Conservation (phyloP, 2,797 vertebrate species). For the Choloepus didactylus region DNA sequence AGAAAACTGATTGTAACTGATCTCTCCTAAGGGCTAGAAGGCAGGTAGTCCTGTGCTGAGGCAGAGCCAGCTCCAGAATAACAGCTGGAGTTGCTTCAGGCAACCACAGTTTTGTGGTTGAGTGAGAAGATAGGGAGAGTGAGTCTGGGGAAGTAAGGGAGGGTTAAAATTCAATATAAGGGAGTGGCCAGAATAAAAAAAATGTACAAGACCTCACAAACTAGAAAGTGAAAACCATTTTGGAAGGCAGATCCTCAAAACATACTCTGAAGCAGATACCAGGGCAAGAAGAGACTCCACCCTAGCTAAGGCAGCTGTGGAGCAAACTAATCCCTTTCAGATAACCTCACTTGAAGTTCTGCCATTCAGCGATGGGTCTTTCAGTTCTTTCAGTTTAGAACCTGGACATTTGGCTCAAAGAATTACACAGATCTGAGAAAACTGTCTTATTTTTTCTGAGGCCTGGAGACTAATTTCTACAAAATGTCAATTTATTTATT, state of each 20-base stretch:
- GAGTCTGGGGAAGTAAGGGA: neutral
- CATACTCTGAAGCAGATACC: neutral
- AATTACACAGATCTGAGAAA: neutral
- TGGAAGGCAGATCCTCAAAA: neutral
- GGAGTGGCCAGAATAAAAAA: neutral
- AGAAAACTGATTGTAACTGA: neutral
- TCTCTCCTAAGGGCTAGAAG: neutral
- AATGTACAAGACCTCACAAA: neutral
- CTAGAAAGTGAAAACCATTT: neutral
- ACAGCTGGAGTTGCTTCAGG: neutral
- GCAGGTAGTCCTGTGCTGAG: neutral
- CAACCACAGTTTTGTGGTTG: neutral
- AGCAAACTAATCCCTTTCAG: too few species aligned
- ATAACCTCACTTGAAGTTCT: neutral
- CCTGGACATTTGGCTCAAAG: neutral
- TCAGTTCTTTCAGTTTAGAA: neutral
- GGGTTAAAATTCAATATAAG: neutral
- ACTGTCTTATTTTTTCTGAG: neutral
- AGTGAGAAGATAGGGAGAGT: neutral
- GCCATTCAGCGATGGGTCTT: neutral
- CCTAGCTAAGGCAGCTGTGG: too few species aligned
- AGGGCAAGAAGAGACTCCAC: neutral
- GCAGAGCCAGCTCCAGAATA: neutral
- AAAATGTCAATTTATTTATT: neutral
- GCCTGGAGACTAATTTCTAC: neutral